Evolutionary conservation across 2,888 invertebrate species (phyloP), one percentile per base, ranked within the genome.

Genomic region (Tolmerus cingulatus): DNA sequence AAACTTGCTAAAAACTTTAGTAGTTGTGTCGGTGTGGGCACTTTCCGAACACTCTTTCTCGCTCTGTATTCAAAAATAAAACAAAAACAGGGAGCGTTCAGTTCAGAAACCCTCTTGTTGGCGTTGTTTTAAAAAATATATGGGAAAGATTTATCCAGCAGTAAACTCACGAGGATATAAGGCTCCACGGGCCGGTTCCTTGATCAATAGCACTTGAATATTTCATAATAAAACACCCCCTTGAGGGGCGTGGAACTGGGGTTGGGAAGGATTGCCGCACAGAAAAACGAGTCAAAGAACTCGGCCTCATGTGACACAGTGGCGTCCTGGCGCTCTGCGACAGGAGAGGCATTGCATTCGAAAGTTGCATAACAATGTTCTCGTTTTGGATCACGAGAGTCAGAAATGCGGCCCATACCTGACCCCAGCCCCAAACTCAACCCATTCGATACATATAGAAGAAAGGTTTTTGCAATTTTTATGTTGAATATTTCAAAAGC

Each of bases 141-240:
- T 81, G 14, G 55, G n/a, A 81, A 81, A 51, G 81, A 81, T 81
- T 81, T 81, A 16, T 81, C 14, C 19, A 23, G 66, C 9, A 81
- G 81, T 19, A 55, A 51, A 51, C 30, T 55, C 51, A 55, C 34
- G n/a, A 34, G 27, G 34, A 81, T 81, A 81, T 81, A 51, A 81
- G 23, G 51, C 81, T 46, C 23, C 66, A 23, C 5, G 51, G 81
- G 55, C 27, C 51, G 14, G 46, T 16, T 51, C 34, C 27, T 81
- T 81, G 81, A 81, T 81, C 81, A 51, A 81, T 81, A 30, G 55
- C 14, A 55, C 34, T 51, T 81, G 81, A 81, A 81, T 81, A 30
- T 81, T 81, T 81, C 55, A 81, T 81, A 81, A 81, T 27, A 66
- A 66, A 51, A 81, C 43, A 27, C 55, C 66, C 57, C 66, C 66